Evolutionary conservation across 2,888 invertebrate genomes (phyloP), one percentile per base, ranked within the genome.

Genomic region (Megamerina dolium): DNA sequence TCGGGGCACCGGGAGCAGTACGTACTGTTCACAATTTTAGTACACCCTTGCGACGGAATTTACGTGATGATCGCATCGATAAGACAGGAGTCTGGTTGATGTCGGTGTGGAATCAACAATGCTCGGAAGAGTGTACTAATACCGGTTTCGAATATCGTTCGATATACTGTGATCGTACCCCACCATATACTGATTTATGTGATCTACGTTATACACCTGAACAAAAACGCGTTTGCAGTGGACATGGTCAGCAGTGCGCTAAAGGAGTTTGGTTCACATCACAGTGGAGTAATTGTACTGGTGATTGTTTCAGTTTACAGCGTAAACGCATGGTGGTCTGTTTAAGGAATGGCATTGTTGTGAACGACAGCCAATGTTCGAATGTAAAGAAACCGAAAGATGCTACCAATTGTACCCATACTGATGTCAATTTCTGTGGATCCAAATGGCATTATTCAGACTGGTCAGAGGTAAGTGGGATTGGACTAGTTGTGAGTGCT

Each of bases 221-320:
- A 52, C 72, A 77, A 3, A 77, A 78, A 2, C 77, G 84, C 52
- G 73, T 77, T 4, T 88, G 87, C 60, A 74, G 79, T 4, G 38
- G 35, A 2, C 17, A 27, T 8, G 43, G 16, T 16, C 21, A 76
- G 49, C 78, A 76, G 58, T 89, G 83, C 67, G 79, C 73, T 55
- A 70, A 68, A 27, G 83, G 85, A 3, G 77, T 82, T 57, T 92
- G 92, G 92, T 90, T 88, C 63, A 77, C 82, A 21, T 85, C 89
- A 29, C 79, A 81, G 6, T 86, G 84, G 83, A 75, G 78, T 27
- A 56, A 71, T 29, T 65, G 64, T 37, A 52, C 54, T 1, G 64
- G 64, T 2, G 61, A 64, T 35, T 74, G 74, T 29, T 70, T 63
- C 31, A 62, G 57, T 41, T 42, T 63, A 26, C 51, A 58, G 14